phyloP scores from a whole-genome alignment of 1,140 invertebrate genomes.

The Achroia grisella region DNA sequence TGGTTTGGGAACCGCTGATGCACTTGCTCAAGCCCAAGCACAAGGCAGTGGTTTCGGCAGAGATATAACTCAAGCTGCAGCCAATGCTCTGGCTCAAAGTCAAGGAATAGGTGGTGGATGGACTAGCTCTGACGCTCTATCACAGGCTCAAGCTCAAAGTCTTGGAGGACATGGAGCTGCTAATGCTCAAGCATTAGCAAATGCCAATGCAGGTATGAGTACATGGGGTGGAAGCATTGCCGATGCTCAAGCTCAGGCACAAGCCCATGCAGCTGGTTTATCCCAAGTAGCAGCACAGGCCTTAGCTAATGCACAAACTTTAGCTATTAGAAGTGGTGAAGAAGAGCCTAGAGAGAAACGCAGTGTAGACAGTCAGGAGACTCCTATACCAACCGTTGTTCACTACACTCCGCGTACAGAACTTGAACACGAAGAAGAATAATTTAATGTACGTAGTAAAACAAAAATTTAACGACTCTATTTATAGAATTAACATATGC shows the following conservation, averaged over 20 bases:
- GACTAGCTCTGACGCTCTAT: constrained; percentile 16
- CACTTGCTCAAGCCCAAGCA: neutral
- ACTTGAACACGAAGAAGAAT: neutral
- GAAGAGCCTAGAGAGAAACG: neutral
- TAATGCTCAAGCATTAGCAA: constrained; percentile 1
- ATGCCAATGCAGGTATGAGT: neutral
- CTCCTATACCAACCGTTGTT: too few species aligned
- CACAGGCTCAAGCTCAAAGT: constrained; percentile 20
- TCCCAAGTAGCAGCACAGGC: neutral
- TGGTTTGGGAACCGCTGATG: neutral
- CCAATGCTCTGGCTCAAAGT: constrained; percentile 1
- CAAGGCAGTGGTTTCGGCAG: neutral
- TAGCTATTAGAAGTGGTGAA: neutral
- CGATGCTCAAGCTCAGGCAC: constrained; percentile 2
- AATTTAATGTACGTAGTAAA: neutral
- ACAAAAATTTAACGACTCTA: too few species aligned
- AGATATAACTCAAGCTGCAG: neutral
- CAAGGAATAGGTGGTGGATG: neutral
- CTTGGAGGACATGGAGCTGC: neutral
- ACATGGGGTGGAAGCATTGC: neutral
- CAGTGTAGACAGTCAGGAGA: neutral
- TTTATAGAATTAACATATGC: too few species aligned
- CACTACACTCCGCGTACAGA: neutral
- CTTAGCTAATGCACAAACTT: neutral
- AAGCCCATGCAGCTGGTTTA: neutral